Conservation (phyloP, 2,113 vertebrate genomes). For the Camelus bactrianus region DNA sequence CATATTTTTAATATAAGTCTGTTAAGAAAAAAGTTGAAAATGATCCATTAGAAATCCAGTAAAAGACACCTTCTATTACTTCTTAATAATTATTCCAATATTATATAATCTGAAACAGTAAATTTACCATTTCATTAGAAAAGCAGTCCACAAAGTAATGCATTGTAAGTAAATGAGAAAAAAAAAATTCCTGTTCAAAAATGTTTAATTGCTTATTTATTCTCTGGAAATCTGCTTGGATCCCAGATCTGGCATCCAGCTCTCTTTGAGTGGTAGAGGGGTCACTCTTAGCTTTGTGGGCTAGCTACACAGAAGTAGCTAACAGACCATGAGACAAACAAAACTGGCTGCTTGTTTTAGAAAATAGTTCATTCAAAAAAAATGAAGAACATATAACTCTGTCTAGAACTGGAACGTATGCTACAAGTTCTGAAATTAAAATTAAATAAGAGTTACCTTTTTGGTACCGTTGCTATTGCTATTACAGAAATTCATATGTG, state of each 20-base stretch:
- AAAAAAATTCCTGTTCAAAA: not conserved
- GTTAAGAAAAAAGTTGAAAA: not conserved
- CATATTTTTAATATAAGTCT: not conserved
- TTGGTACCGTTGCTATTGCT: not conserved
- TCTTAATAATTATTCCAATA: not conserved
- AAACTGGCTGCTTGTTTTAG: not conserved
- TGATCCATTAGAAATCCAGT: not conserved
- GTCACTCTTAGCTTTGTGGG: not conserved
- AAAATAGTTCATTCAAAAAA: not conserved
- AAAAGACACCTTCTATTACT: not conserved
- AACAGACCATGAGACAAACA: not conserved
- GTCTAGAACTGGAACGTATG: not conserved
- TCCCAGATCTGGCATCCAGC: not conserved
- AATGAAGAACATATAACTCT: not conserved
- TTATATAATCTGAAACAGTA: not conserved
- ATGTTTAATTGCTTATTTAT: not conserved
- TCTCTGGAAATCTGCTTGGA: not conserved
- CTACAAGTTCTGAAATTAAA: not conserved
- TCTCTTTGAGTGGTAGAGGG: not conserved
- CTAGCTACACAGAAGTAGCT: not conserved
- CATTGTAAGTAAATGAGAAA: not conserved
- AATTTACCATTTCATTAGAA: not conserved
- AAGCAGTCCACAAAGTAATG: not conserved
- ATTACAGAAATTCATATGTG: not conserved
- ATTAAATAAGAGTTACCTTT: not conserved